A percentile compares a stretch with the other conserved stretches of the same genome.
Evolutionary conservation across 2,113 vertebrate genomes (phyloP).

Genomic region (Numida meleagris): DNA sequence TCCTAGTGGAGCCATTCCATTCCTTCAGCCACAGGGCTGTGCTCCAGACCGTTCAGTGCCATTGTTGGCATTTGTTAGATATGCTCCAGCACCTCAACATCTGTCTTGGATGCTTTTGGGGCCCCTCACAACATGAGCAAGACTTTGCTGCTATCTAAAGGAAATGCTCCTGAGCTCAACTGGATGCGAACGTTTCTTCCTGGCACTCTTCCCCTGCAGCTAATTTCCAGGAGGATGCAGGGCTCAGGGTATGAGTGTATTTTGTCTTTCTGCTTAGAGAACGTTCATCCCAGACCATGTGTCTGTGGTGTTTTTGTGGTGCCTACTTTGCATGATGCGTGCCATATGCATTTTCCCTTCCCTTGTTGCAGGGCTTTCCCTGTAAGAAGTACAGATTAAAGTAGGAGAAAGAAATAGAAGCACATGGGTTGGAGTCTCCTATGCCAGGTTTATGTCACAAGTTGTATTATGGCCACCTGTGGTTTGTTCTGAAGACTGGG

Average conservation of each 20-base stretch:
- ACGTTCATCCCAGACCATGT: not conserved
- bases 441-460: rapidly evolving
- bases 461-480: not conserved
- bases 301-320: not conserved
- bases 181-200: not conserved
- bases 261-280: not conserved
- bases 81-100: no score
- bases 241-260: rapidly evolving
- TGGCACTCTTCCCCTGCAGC: rapidly evolving
- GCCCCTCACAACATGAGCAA: not conserved
- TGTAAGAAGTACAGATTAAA: not conserved
- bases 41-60: no score
- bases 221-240: not conserved
- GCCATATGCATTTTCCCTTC: not conserved
- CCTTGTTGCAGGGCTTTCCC: rapidly evolving
- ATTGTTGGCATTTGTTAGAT: no score
- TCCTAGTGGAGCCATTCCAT: no score
- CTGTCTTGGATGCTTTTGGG: no score
- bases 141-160: rapidly evolving
- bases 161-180: not conserved
- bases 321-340: rapidly evolving
- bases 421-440: not conserved
- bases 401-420: not conserved
- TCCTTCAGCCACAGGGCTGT: no score
- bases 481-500: not conserved